phyloP scores from a whole-genome alignment of 2,888 invertebrate species.

The Coronaproctus castanopsis region DNA sequence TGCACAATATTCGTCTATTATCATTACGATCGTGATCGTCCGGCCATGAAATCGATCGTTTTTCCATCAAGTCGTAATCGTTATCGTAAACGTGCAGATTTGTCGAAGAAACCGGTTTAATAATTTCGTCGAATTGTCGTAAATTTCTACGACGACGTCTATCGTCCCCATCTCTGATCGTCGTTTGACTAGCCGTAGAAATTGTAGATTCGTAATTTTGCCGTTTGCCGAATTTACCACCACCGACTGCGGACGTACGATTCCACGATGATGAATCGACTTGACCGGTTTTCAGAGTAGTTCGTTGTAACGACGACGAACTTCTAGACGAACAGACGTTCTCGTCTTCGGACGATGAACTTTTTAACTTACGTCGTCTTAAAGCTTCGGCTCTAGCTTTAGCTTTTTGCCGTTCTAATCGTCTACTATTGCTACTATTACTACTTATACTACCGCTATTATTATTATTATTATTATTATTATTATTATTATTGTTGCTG shows the following conservation, averaged over 20 bases:
- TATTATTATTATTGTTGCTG: too few relatives aligned
- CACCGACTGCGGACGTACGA: slow-evolving; percentile 49
- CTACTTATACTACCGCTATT: slow-evolving; percentile 11
- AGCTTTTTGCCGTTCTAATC: slow-evolving; percentile 29
- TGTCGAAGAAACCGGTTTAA: neutral
- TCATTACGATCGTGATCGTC: slow-evolving; percentile 15
- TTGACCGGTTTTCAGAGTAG: slow-evolving; percentile 33
- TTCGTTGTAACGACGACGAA: slow-evolving; percentile 41
- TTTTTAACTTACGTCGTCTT: slow-evolving; percentile 1
- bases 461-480: neutral
- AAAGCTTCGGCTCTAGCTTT: slow-evolving; percentile 45
- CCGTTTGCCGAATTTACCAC: slow-evolving; percentile 57
- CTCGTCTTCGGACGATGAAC: slow-evolving; percentile 6
- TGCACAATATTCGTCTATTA: neutral
- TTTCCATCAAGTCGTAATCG: slow-evolving; percentile 31
- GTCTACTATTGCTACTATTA: slow-evolving; percentile 6
- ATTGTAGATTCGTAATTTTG: slow-evolving; percentile 23
- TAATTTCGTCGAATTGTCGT: neutral
- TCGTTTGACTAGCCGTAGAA: neutral
- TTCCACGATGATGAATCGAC: slow-evolving; percentile 35
- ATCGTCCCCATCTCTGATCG: neutral
- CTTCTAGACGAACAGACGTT: neutral
- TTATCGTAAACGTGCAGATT: slow-evolving; percentile 21
- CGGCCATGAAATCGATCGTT: slow-evolving; percentile 26
- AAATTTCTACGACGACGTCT: neutral